Base-by-base conservation (phyloP, 2,113 vertebrate genomes). In the Ciconia stormi region DNA sequence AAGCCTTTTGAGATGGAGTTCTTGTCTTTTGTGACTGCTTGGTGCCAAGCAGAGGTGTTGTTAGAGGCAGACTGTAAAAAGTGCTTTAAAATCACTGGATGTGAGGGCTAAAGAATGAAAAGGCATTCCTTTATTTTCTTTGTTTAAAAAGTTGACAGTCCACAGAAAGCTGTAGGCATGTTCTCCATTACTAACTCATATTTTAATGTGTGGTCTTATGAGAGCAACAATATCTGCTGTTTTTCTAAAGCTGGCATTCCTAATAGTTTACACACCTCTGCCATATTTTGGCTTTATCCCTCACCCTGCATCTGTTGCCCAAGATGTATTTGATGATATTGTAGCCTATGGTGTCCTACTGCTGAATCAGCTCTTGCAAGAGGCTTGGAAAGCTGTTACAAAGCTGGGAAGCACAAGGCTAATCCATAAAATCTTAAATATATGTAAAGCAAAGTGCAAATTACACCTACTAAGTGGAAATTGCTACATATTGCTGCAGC, bases 381-480 rank as follows among this genome's bases (percentile, higher is more conserved):
- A 38, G 12, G 13, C 70, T 84, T 89, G 69, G 71, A 77, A 94
- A 82, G 58, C 40, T 84, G 79, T 87, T 95, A 32, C 40, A 91
- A 93, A 96, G 85, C 87, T 87, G 66, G 77, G 76, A 86, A 96
- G 63, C 91, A 73, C 56, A 32, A 3, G 1, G 62, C 92, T 97
- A 90, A 96, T n/a, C 83, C 89, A 85, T 87, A 90, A 91, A 82
- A 80, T 47, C 82, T 62, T 82, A 84, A 46, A 85, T 88, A 44
- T 83, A 83, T 85, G 58, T 93, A 85, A 95, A 90, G 72, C 79
- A 62, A 88, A 27, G 87, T 97, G 67, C 76, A 94, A 80, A 95
- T 76, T 58, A 96, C 81, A 91, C 36, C 40, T 84, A 89, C 74
- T 95, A 90, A 96, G 79, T 89, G 58, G 61, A 86, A 94, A 58